These are phyloP conservation scores for Herpetotheres cachinnans DNA, from an alignment of 2,113 vertebrate genomes.

Conservation along the genomic window DNA sequence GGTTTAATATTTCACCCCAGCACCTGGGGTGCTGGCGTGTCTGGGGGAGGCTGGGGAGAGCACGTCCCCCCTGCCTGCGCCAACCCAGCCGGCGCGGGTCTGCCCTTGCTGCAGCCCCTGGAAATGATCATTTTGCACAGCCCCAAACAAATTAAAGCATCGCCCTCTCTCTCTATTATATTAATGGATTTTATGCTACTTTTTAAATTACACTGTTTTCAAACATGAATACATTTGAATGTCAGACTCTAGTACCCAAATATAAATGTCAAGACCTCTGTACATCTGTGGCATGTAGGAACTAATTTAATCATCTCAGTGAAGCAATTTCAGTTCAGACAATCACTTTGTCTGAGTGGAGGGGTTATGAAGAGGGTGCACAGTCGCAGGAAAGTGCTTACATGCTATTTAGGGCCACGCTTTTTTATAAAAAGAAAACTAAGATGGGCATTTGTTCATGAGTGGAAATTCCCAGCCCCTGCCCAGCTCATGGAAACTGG, in stretches of 20 bases:
- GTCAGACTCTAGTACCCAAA: conserved; percentile 53
- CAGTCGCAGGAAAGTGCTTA: background rate
- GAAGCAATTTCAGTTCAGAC: conserved; percentile 52
- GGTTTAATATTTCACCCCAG: background rate
- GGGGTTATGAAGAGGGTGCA: conserved; percentile 36
- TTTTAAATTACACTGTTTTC: conserved; percentile 56
- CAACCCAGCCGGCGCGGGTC: background rate
- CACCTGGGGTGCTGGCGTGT: background rate
- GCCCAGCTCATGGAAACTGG: background rate
- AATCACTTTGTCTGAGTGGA: conserved; percentile 47
- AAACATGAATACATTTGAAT: conserved; percentile 54
- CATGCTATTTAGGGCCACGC: background rate
- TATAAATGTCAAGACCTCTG: conserved; percentile 64
- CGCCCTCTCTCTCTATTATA: background rate
- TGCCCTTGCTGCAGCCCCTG: background rate
- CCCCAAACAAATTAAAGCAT: background rate
- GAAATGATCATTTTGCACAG: background rate
- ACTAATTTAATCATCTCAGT: conserved; percentile 67
- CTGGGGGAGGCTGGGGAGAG: background rate
- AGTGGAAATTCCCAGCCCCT: background rate
- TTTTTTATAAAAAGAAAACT: background rate
- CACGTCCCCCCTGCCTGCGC: background rate
- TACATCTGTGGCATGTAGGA: conserved; percentile 26
- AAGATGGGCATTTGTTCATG: background rate
- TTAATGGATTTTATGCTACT: conserved; percentile 52